A percentile compares a stretch with the other conserved stretches of the same genome.
Evolutionary conservation across 2,888 invertebrate genomes (phyloP).

Genomic region (Meiosimyza platycephala): DNA sequence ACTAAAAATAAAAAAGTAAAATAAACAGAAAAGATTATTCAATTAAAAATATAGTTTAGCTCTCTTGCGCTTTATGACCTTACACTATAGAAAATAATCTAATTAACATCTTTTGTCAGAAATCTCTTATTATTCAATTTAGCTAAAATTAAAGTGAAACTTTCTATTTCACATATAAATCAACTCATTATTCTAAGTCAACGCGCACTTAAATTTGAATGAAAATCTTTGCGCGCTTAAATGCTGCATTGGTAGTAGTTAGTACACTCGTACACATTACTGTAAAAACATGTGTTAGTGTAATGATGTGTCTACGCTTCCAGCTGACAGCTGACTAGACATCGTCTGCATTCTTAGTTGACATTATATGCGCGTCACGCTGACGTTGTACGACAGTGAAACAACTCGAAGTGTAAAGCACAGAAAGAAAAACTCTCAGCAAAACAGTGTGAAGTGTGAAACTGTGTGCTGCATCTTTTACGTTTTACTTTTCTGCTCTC

Average conservation of each 20-base stretch:
- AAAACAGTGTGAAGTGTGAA: background rate
- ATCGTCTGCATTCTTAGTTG: constrained; percentile 18
- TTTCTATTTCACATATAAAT: constrained; percentile 22
- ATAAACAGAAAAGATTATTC: no score
- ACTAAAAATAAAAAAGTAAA: no score
- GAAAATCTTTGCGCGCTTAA: background rate
- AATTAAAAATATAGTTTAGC: no score
- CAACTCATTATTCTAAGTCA: constrained; percentile 2
- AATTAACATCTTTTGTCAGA: no score
- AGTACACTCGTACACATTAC: background rate
- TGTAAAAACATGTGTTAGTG: background rate
- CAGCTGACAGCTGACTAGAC: constrained; percentile 14
- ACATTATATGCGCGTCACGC: background rate
- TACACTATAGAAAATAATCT: no score
- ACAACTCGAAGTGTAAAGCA: background rate
- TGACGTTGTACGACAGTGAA: background rate
- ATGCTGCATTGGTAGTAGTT: background rate
- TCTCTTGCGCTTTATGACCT: no score
- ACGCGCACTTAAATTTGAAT: constrained; percentile 14
- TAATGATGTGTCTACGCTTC: background rate
- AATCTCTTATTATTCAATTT: constrained; percentile 44
- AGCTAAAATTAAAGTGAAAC: constrained; percentile 38
- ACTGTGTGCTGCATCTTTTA: background rate
- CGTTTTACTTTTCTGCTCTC: background rate
- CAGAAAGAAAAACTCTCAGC: no score